Base-by-base conservation (phyloP, 2,888 invertebrate species). In the Dascillus cervinus region DNA sequence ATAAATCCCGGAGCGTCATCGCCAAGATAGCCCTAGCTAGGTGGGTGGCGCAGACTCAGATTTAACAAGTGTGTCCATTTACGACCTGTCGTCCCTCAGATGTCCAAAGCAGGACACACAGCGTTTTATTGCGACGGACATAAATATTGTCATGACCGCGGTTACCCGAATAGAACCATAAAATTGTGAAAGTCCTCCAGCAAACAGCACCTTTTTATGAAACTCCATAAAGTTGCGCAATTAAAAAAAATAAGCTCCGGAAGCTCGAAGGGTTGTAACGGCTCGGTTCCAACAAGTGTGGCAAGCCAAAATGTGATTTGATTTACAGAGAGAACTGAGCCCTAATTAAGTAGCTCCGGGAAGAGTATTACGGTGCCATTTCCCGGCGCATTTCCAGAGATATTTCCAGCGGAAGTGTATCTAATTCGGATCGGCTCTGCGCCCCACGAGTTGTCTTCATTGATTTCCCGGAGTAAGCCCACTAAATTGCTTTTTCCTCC, bases 391-490 rank as follows among this genome's bases (percentile, higher is more conserved):
- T 56, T 56, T 56, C 52, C 53, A 45, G 51, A 46, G 48, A 46
- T 46, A 44, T 46, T 44, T 44, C 41, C 34, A 31, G 33, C 36
- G 43, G 46, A 47, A 57, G 55, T 57, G 53, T 52, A 58, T 60
- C 56, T 58, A 60, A 57, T 57, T 55, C 56, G 48, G 47, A 54
- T 54, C 50, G 49, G 50, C 43, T 44, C 46, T 42, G 33, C 33
- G 33, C 32, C 21, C 41, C 45, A 39, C 40, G 41, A 44, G 49
- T 46, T 48, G 49, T 56, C 57, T 60, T 59, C 62, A 61, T 62
- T 61, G 62, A 62, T 62, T 62, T 58, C 56, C 54, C 55, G 49
- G 46, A 48, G 49, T 58, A 60, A 62, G 58, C 60, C 55, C 47
- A 50, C 52, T 53, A 61, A 62, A 62, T 62, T 62, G 60, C 55